Conservation (phyloP, 2,888 invertebrate genomes). For the Anthoptus insignis region DNA sequence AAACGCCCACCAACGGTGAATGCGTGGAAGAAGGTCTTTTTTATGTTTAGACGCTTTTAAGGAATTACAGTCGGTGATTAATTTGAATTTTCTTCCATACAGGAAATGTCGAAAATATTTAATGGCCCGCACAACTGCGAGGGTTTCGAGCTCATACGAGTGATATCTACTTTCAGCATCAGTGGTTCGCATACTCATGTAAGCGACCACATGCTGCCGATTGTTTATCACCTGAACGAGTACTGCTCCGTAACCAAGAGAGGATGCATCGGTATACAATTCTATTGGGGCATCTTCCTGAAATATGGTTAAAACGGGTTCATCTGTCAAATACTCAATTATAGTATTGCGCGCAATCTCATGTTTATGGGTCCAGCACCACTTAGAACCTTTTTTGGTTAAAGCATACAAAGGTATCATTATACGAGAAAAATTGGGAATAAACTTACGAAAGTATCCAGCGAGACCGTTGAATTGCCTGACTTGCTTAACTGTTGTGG, state of each 20-base stretch:
- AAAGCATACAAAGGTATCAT: neutral
- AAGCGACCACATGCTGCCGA: conserved; percentile 43
- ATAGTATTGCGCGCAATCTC: neutral
- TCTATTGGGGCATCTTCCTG: conserved; percentile 39
- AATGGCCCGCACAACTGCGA: conserved; percentile 50
- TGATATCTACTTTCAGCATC: conserved; percentile 48
- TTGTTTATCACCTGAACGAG: conserved; percentile 32
- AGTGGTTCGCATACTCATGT: conserved; percentile 44
- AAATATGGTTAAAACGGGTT: conserved; percentile 46
- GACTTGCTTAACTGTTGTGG: conserved; percentile 47
- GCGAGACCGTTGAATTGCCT: neutral
- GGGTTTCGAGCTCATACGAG: conserved; percentile 50
- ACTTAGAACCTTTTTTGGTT: neutral
- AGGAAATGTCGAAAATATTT: conserved; percentile 56
- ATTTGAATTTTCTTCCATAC: conserved; percentile 46
- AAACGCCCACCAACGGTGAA: conserved; percentile 57
- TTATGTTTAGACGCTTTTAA: conserved; percentile 55
- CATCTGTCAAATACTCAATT: conserved; percentile 32
- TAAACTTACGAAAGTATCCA: conserved; percentile 29
- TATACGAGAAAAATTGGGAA: conserved; percentile 1
- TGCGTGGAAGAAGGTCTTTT: conserved; percentile 51
- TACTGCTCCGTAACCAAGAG: conserved; percentile 48
- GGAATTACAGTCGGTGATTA: conserved; percentile 54
- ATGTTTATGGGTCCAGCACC: neutral
- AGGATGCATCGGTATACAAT: conserved; percentile 51